Percentiles rank a stretch among this genome's conserved stretches.
Evolutionary conservation across 2,888 invertebrate species (phyloP).

Genomic region (Campoplex nolae): DNA sequence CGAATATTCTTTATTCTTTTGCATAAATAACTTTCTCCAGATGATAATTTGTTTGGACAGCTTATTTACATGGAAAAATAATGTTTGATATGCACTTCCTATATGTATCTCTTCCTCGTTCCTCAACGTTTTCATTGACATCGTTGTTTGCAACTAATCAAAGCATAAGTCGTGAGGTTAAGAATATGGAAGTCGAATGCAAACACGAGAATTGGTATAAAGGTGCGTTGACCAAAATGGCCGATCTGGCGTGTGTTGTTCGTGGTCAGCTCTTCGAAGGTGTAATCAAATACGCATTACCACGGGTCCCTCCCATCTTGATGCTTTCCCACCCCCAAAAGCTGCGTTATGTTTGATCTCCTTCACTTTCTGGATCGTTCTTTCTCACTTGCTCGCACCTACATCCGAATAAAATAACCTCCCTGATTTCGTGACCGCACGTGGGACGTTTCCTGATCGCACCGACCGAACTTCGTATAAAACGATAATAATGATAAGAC

Average conservation of each 20-base stretch:
- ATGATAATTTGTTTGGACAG: not conserved
- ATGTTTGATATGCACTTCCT: slow-evolving; percentile 3
- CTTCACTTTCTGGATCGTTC: slow-evolving; percentile 20
- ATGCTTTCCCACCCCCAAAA: slow-evolving; percentile 66
- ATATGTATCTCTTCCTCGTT: not conserved
- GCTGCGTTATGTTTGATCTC: slow-evolving; percentile 63
- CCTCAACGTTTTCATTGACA: slow-evolving; percentile 1
- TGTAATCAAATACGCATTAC: slow-evolving; percentile 83
- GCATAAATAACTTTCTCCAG: not conserved
- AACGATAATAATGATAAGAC: slow-evolving; percentile 48
- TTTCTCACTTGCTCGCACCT: slow-evolving; percentile 9
- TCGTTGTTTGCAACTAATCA: slow-evolving; percentile 45
- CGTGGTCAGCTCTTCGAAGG: slow-evolving; percentile 69
- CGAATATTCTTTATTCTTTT: not conserved
- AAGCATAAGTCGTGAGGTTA: slow-evolving; percentile 27
- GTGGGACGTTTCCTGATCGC: slow-evolving; percentile 62
- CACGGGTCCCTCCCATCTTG: slow-evolving; percentile 70
- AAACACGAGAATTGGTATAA: slow-evolving; percentile 54
- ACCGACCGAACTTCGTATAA: slow-evolving; percentile 29
- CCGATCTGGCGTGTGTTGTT: slow-evolving; percentile 65
- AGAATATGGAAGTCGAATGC: slow-evolving; percentile 17
- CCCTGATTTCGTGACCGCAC: slow-evolving; percentile 59
- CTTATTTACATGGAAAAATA: not conserved
- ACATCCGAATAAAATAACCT: slow-evolving; percentile 58
- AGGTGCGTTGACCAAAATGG: slow-evolving; percentile 75